Evolutionary conservation across 2,888 invertebrate species (phyloP), one percentile per base, ranked within the genome.

Genomic region (Leucoptera coffeella): DNA sequence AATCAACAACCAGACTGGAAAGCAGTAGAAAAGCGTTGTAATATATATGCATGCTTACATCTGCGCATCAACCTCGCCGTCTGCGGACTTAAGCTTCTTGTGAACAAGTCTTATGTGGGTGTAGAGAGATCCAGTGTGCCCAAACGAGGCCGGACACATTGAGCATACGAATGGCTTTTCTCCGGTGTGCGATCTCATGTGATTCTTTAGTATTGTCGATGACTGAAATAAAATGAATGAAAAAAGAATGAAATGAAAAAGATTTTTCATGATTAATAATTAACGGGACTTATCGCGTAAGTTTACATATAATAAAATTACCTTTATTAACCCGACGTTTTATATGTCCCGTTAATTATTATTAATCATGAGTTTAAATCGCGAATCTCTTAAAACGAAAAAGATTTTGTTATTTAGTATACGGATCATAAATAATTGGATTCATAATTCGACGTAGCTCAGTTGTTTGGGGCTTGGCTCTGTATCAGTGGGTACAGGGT

Each of bases 101-200:
- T 30, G 30, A 14, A 30, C 19, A 10, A 22, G 13, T 6, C 22
- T 23, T 9, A 11, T 21, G 17, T 30, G 30, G 4, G 23, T 23
- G 21, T 27, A 24, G 3, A 30, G 22, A 4, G 17, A 14, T 27
- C 27, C 23, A 4, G 27, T 24, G 14, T 30, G 30, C 4, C 13
- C 27, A 22, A 30, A 30, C 6, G 27, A n/a, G n/a, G 30, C 27
- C n/a, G 24, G 24, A 20, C 30, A 30, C 15, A 21, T 20, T 8
- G 9, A 4, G 15, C 27, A 30, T 8, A 25, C 12, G 25, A 22
- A 30, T 5, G 30, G 30, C 14, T 22, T 27, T 15, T 29, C 29
- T 4, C 28, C 28, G 8, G 28, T 28, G 20, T 28, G 28, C 3
- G 24, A 23, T 4, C 23, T 19, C 28, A 22, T 25, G 23, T 29